Evolutionary conservation across 1,140 invertebrate species (phyloP).

Genomic region (Rhagoletis zephyria): DNA sequence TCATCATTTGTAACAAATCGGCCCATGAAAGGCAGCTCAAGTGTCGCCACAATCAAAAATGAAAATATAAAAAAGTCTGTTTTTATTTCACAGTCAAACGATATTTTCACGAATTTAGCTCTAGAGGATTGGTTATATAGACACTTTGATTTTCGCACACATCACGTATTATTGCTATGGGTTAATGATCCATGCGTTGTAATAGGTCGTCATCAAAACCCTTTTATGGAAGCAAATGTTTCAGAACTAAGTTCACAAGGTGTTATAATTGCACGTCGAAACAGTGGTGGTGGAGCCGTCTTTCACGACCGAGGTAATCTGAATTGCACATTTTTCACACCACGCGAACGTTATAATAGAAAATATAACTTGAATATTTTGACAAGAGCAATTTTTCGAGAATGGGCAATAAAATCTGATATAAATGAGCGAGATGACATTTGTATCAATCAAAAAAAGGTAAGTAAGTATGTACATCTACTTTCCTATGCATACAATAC

Average conservation of each 20-base stretch:
- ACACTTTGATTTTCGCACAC: slow-evolving; percentile 85
- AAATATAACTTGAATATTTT: slow-evolving; percentile 90
- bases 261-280: slow-evolving; percentile 86
- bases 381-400: slow-evolving; percentile 82
- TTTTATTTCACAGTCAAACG: slow-evolving; percentile 90
- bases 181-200: slow-evolving; percentile 93
- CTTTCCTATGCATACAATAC: too few species aligned
- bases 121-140: slow-evolving; percentile 95
- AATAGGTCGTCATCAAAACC: slow-evolving; percentile 96
- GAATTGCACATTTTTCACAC: slow-evolving; percentile 92
- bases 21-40: slow-evolving; percentile 60
- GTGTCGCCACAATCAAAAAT: slow-evolving; percentile 58
- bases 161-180: slow-evolving; percentile 91
- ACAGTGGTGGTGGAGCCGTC: slow-evolving; percentile 96
- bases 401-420: slow-evolving; percentile 83
- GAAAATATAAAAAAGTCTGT: slow-evolving; percentile 83
- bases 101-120: slow-evolving; percentile 92
- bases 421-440: slow-evolving; percentile 89
- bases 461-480: slow-evolving; percentile 71
- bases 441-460: slow-evolving; percentile 86
- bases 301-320: slow-evolving; percentile 96
- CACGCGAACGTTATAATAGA: slow-evolving; percentile 84
- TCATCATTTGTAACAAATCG: slow-evolving; percentile 46
- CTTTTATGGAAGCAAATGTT: slow-evolving; percentile 92
- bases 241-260: slow-evolving; percentile 77